Evolutionary conservation across 2,797 vertebrate genomes (phyloP).

Genomic region (Lithobates pipiens): DNA sequence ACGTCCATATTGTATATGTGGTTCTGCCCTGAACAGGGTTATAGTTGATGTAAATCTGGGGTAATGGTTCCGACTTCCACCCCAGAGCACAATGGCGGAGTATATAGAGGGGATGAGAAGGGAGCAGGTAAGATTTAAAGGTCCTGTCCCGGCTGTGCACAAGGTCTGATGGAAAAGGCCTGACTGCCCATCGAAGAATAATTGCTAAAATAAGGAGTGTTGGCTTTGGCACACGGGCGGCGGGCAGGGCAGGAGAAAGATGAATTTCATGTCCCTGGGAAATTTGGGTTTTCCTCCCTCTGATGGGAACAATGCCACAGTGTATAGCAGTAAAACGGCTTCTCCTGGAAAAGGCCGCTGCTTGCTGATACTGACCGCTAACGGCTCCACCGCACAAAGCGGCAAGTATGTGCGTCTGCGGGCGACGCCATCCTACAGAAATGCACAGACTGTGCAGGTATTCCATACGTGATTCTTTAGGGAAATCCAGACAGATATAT

Average conservation of each 20-base stretch:
- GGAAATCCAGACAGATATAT: neutral
- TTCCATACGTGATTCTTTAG: neutral
- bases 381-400: neutral
- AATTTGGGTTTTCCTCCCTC: conserved; percentile 11
- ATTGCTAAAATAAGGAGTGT: conserved; percentile 51
- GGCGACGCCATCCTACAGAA: too few relatives aligned
- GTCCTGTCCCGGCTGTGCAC: conserved; percentile 10
- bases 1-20: too few relatives aligned
- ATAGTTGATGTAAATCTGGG: too few relatives aligned
- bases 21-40: too few relatives aligned
- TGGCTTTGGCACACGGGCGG: conserved; percentile 28
- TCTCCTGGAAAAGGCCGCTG: conserved; percentile 15
- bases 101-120: neutral
- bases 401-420: neutral
- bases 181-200: conserved; percentile 49
- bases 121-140: neutral
- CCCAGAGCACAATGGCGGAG: neutral
- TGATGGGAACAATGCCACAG: conserved; percentile 42
- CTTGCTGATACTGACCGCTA: neutral
- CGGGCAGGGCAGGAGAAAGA: conserved; percentile 43
- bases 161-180: conserved; percentile 11
- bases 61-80: too few relatives aligned
- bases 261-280: conserved; percentile 47
- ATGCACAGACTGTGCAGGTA: neutral
- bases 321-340: conserved; percentile 16